Percentiles rank a stretch among this genome's conserved stretches.
These are phyloP conservation scores for Cisticola juncidis DNA, from an alignment of 2,113 vertebrate genomes.

Conservation along the genomic window DNA sequence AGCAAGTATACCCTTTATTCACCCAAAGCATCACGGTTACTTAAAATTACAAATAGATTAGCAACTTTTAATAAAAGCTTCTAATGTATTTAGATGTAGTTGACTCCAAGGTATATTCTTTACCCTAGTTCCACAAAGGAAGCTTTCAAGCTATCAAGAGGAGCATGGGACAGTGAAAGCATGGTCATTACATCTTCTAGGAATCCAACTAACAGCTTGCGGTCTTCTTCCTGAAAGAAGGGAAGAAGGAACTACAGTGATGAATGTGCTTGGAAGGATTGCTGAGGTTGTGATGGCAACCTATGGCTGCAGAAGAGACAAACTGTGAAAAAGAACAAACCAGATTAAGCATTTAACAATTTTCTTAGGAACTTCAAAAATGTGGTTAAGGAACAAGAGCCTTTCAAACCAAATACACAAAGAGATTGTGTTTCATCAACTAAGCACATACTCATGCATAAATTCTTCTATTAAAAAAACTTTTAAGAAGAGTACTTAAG, in stretches of 20 bases:
- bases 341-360: not conserved
- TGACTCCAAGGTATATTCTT: not conserved
- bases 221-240: conserved; percentile 90
- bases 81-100: not conserved
- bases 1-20: not conserved
- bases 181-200: conserved; percentile 98
- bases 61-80: not conserved
- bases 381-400: not conserved
- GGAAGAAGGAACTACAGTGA: not conserved
- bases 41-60: not conserved
- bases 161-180: conserved; percentile 92
- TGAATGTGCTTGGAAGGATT: not conserved
- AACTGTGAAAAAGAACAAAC: not conserved
- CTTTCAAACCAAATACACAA: not conserved
- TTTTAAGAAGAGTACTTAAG: not conserved
- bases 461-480: not conserved
- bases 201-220: conserved; percentile 95
- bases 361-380: not conserved
- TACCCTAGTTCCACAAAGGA: conserved; percentile 99
- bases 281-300: not conserved
- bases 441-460: not conserved
- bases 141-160: conserved; percentile 95
- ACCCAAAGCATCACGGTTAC: not conserved
- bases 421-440: not conserved
- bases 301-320: not conserved